Base-by-base conservation (phyloP, 2,888 invertebrate genomes). In the Eumacrocentrus americanus region DNA sequence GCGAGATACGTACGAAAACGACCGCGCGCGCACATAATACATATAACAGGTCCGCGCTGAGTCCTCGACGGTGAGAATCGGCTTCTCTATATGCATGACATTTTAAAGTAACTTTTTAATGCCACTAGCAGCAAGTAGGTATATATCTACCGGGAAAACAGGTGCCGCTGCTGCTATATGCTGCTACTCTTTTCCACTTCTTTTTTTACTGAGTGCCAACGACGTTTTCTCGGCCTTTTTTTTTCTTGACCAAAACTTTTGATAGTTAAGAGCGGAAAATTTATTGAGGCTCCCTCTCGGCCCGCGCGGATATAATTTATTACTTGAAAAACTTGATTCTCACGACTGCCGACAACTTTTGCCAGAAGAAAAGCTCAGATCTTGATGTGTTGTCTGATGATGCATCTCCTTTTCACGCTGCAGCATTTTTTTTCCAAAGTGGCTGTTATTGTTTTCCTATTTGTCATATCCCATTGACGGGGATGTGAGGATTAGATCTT, bases 71-170 rank as follows among this genome's bases (percentile, higher is more conserved):
- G 20, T 57, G 61, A 59, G 64, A 67, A 73, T 73, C 69, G 67
- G 64, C 70, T 76, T 73, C 65, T 67, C 70, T 77, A 9, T 29
- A 77, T 77, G 76, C 77, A 77, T 77, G 68, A 72, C 73, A 77
- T 75, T 77, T 77, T 77, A 73, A 76, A 77, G 72, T 70, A 73
- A 73, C 66, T 70, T 70, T 71, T 72, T 77, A 77, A 77, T 75
- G 72, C 69, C 66, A 68, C 71, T 71, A n/a, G 20, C 20, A 34
- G 25, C 23, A 12, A 47, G 14, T n/a, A 18, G 47, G 25, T 37
- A 54, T 40, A 25, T 59, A 25, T 38, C 40, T 35, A 20, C 34
- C 25, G 48, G 40, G 38, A 54, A 54, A 48, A 53, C 53, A 59
- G 47, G 48, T 58, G 58, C 22, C 37, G 20, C n/a, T 35, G 9